Conservation (phyloP, 2,888 invertebrate species). For the Synanthedon myopaeformis region DNA sequence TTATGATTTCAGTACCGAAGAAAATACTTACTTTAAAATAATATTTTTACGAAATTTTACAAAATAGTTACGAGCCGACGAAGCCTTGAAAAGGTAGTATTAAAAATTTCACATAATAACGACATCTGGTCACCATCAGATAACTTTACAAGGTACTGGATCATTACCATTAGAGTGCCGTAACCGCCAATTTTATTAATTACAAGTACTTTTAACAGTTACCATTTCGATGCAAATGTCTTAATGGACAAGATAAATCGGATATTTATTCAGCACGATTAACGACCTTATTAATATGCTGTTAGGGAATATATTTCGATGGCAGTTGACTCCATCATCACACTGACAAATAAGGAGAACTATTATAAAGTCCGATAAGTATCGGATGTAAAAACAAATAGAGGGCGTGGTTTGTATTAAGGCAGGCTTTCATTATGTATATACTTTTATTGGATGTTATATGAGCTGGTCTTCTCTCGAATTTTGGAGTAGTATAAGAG, state of each 20-base stretch:
- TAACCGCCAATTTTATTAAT: conserved; percentile 30
- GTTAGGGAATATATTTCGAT: too few relatives aligned
- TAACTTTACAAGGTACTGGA: conserved; percentile 16
- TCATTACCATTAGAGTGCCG: conserved; percentile 36
- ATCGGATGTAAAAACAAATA: neutral
- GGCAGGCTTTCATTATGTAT: neutral
- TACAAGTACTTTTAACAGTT: conserved; percentile 28
- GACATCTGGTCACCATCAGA: conserved; percentile 1
- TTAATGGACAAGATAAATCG: conserved; percentile 34
- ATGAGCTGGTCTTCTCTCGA: too few relatives aligned
- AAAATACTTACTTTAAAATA: too few relatives aligned
- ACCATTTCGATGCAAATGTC: conserved; percentile 36
- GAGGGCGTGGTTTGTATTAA: neutral
- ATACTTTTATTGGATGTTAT: neutral
- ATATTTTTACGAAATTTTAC: too few relatives aligned
- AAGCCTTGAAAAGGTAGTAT: too few relatives aligned
- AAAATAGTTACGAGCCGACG: too few relatives aligned
- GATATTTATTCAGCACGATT: neutral
- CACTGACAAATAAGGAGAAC: neutral
- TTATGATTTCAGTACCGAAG: too few relatives aligned
- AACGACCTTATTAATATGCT: too few relatives aligned
- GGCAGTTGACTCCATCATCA: neutral
- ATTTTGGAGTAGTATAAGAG: too few relatives aligned
- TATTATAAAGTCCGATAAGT: neutral
- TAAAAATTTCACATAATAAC: too few relatives aligned